These are phyloP conservation scores for Drosophila lacertosa DNA, from an alignment of 1,140 invertebrate genomes.

Conservation along the genomic window DNA sequence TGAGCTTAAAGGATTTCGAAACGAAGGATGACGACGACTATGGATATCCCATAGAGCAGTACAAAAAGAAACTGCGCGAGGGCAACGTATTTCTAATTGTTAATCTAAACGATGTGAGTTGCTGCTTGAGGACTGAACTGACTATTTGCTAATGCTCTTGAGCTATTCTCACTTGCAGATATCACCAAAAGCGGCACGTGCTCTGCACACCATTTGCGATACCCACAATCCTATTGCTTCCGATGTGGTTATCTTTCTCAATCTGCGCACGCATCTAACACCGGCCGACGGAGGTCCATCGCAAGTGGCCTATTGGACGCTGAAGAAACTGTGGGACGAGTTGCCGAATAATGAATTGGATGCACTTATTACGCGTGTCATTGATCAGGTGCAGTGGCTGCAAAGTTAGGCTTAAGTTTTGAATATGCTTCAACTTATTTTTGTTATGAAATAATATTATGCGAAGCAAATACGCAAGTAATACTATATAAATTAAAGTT, in stretches of 20 bases:
- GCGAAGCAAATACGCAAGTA: neutral
- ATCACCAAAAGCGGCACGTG: constrained; percentile 58
- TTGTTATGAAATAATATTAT: too few species aligned
- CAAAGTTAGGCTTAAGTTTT: constrained; percentile 8
- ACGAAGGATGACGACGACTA: constrained; percentile 49
- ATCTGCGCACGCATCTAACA: constrained; percentile 40
- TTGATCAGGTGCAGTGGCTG: constrained; percentile 62
- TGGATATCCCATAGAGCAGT: constrained; percentile 64
- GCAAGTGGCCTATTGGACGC: constrained; percentile 46
- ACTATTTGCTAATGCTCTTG: neutral
- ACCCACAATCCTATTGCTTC: constrained; percentile 58
- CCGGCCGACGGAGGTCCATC: constrained; percentile 4
- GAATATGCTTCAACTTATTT: neutral
- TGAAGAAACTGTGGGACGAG: constrained; percentile 60
- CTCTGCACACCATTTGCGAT: constrained; percentile 76
- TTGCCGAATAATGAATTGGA: constrained; percentile 59
- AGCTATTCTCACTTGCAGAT: constrained; percentile 43
- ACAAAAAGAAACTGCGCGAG: constrained; percentile 59
- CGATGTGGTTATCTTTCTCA: constrained; percentile 72
- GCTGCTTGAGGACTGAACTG: too few species aligned
- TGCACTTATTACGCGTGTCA: constrained; percentile 71
- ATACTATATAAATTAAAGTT: neutral
- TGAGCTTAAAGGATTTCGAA: constrained; percentile 65
- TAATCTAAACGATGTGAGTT: constrained; percentile 69
- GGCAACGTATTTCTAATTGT: constrained; percentile 75